Conservation (phyloP, 2,797 vertebrate species). For the Mormyrops boulengeri region DNA sequence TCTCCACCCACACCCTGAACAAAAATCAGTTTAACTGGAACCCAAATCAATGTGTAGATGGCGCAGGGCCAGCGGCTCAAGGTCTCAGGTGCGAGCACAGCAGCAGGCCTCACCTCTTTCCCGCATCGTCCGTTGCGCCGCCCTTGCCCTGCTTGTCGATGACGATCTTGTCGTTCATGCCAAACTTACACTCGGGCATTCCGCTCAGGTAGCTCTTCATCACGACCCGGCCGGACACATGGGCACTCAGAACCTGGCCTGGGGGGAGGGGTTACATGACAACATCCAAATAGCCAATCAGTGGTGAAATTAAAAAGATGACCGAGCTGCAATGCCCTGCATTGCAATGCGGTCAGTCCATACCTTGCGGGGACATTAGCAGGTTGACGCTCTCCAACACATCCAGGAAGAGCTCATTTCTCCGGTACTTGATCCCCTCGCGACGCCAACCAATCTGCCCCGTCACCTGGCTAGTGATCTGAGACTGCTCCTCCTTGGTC, state of each 20-base stretch:
- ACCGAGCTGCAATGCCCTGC: not conserved
- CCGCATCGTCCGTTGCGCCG: conserved; percentile 83
- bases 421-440: conserved; percentile 96
- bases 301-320: not conserved
- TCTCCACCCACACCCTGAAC: not conserved
- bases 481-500: conserved; percentile 98
- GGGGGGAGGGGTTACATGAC: conserved; percentile 17
- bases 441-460: conserved; percentile 97
- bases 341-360: conserved; percentile 47
- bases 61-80: not conserved
- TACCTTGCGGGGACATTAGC: conserved; percentile 97
- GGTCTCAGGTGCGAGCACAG: not conserved
- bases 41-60: not conserved
- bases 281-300: not conserved
- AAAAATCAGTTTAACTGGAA: not conserved
- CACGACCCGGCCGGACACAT: conserved; percentile 94
- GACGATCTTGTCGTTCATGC: conserved; percentile 99
- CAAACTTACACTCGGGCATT: conserved; percentile 99
- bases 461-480: conserved; percentile 98
- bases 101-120: conserved; percentile 76
- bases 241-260: conserved; percentile 97
- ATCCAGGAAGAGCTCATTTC: conserved; percentile 94
- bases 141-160: conserved; percentile 99
- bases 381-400: conserved; percentile 97
- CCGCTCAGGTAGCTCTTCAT: conserved; percentile 99